Evolutionary conservation across 2,888 invertebrate genomes (phyloP).

Genomic region (Caenorhabditis drosophilae): DNA sequence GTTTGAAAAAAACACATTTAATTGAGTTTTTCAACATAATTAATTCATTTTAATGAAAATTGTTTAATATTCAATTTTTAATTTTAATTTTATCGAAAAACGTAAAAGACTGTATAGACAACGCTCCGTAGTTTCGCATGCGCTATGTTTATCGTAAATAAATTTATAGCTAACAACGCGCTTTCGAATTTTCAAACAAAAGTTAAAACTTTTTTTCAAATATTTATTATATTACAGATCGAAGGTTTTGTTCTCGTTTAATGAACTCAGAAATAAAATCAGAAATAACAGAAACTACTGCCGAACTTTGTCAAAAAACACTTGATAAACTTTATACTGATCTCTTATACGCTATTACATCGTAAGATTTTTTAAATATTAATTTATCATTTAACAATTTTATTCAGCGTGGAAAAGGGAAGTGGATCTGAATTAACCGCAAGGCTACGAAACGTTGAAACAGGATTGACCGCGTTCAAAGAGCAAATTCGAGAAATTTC

Average conservation of each 20-base stretch:
- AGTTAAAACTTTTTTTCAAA: background rate
- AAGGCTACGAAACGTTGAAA: conserved; percentile 40
- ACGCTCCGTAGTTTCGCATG: background rate
- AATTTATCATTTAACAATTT: background rate
- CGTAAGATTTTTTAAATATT: conserved; percentile 32
- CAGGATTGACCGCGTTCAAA: conserved; percentile 23
- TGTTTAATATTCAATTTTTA: too few species aligned
- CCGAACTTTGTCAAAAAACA: conserved; percentile 8
- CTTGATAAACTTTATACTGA: conserved; percentile 40
- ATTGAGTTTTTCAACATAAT: too few species aligned
- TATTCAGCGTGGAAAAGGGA: conserved; percentile 45
- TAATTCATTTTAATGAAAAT: too few species aligned
- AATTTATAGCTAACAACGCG: background rate
- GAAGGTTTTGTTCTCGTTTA: conserved; percentile 2
- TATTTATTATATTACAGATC: conserved; percentile 2
- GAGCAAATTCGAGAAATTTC: conserved; percentile 37
- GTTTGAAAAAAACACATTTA: too few species aligned
- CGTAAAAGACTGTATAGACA: background rate
- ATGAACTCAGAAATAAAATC: conserved; percentile 25
- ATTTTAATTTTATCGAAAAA: background rate
- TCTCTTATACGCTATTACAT: conserved; percentile 32
- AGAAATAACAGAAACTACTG: conserved; percentile 6
- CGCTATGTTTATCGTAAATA: conserved; percentile 1
- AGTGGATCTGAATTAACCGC: conserved; percentile 38
- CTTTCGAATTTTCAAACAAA: conserved; percentile 4